phyloP scores from a whole-genome alignment of 2,888 invertebrate genomes.

The Cetonia aurata region DNA sequence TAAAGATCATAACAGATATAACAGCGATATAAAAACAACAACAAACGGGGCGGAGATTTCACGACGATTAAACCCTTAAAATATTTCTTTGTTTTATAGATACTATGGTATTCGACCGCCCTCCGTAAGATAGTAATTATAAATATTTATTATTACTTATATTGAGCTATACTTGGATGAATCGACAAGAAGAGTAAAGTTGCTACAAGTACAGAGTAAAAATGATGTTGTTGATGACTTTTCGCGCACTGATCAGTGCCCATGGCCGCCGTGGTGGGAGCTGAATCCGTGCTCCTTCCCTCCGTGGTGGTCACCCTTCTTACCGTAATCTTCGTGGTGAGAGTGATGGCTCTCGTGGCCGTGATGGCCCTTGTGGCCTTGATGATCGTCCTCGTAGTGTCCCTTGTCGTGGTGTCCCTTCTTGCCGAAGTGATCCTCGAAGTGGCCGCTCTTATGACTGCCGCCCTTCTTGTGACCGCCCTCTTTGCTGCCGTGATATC shows the following conservation, averaged over 20 bases:
- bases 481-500: constrained; percentile 77
- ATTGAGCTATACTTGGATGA: constrained; percentile 17
- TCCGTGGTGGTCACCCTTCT: constrained; percentile 85
- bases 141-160: constrained; percentile 26
- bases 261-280: constrained; percentile 37
- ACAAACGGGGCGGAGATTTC: constrained; percentile 25
- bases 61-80: background rate
- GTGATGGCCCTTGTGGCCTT: constrained; percentile 85
- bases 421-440: constrained; percentile 83
- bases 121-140: constrained; percentile 10
- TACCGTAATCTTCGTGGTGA: constrained; percentile 77
- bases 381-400: constrained; percentile 82
- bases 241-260: constrained; percentile 12
- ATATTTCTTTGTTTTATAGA: too few species aligned
- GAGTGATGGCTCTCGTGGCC: constrained; percentile 66
- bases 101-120: too few species aligned
- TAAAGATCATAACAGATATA: constrained; percentile 35
- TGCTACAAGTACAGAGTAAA: background rate
- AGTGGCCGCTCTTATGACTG: constrained; percentile 81
- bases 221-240: constrained; percentile 19
- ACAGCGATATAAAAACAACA: constrained; percentile 42
- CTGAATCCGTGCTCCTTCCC: constrained; percentile 80
- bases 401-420: constrained; percentile 86
- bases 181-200: constrained; percentile 36
- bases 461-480: constrained; percentile 86